Evolutionary conservation across 1,140 invertebrate genomes (phyloP), one percentile per base, ranked within the genome.

Genomic region (Lutraria rhynchaena): DNA sequence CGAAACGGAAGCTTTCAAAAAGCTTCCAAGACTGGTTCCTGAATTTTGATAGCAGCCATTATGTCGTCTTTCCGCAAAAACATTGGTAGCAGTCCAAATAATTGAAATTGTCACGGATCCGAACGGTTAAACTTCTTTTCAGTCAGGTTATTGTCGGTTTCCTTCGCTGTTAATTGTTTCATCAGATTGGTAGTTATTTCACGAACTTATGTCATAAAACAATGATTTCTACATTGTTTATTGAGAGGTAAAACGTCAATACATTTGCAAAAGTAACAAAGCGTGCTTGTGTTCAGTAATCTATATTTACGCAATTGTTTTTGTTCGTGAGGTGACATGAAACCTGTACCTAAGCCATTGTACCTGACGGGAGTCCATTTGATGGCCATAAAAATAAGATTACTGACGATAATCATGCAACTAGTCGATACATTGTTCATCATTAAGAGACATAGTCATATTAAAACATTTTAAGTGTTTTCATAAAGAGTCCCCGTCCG

Each of bases 1-100:
- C 22, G 70, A 65, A 58, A 60, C 76, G 76, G 76, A 80, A 80
- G 76, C 76, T 80, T 80, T 65, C 65, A 69, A 70, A 70, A 69
- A 70, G 61, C 61, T 46, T 58, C 44, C 33, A 77, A 46, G 55
- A 51, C 58, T 51, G 27, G 41, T 77, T 77, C 74, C 74, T 77
- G 74, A 63, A 65, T 65, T 77, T 77, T 65, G 71, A 74, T 74
- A 74, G 71, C 53, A 46, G 57, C 71, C 71, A 74, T 74, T 74
- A 74, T 60, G 53, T 46, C 53, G 35, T 15, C 44, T 46, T 74
- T 74, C 71, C 71, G 71, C 27, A 74, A 74, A 57, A 60, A 35
- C 57, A 53, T 60, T 19, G 22, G 51, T 74, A 31, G 29, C 33
- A 74, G 63, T 67, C 41, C 49, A 27, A 67, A 46, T 74, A 57